Percentiles rank a stretch among this genome's conserved stretches.
phyloP scores from a whole-genome alignment of 1,140 invertebrate genomes.

The Zaprionus camerounensis region DNA sequence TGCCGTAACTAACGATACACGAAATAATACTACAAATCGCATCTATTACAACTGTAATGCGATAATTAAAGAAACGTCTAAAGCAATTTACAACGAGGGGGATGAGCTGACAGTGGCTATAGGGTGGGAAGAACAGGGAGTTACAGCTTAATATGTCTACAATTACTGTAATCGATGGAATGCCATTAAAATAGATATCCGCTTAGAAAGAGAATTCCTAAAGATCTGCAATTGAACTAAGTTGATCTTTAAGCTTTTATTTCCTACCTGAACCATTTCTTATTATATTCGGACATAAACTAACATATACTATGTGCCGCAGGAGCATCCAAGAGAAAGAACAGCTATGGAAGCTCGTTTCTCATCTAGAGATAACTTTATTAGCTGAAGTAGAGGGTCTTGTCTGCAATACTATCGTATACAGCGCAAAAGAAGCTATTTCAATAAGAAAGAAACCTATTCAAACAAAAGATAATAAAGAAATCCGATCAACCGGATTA shows the following conservation, averaged over 20 bases:
- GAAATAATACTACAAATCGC: constrained; percentile 33
- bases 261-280: no score
- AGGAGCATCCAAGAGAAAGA: no score
- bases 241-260: not conserved
- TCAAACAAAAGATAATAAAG: not conserved
- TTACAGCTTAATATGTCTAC: not conserved
- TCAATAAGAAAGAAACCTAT: no score
- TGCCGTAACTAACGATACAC: constrained; percentile 60
- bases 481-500: not conserved
- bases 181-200: not conserved
- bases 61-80: constrained; percentile 56
- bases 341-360: no score
- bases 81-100: constrained; percentile 5
- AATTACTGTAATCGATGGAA: constrained; percentile 1
- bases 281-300: no score
- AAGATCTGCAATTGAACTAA: not conserved
- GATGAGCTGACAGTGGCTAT: not conserved
- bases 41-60: constrained; percentile 65
- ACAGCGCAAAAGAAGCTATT: not conserved
- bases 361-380: no score
- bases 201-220: constrained; percentile 1
- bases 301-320: no score
- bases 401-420: not conserved
- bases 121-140: not conserved
- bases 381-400: no score